These are phyloP conservation scores for Sarotherodon lohbergeri DNA, from an alignment of 2,113 vertebrate species.

Conservation along the genomic window DNA sequence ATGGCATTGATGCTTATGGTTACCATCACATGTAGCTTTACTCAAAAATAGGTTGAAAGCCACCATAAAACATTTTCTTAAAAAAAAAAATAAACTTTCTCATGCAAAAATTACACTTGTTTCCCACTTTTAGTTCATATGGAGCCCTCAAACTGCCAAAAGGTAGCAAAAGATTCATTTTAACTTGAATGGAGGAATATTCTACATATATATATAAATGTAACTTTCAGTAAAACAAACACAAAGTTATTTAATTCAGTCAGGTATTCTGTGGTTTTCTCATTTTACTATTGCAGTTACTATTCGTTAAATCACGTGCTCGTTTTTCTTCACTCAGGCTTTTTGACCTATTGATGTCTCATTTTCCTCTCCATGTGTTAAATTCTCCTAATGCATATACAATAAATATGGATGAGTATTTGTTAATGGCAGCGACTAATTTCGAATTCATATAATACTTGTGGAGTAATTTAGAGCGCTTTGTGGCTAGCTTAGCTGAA, in stretches of 20 bases:
- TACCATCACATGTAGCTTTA: slow-evolving; percentile 16
- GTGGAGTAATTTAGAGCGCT: background rate
- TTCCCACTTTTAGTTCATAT: background rate
- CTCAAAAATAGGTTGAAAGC: background rate
- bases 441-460: background rate
- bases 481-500: background rate
- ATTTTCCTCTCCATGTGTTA: background rate
- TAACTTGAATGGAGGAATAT: background rate
- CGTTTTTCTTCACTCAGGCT: background rate
- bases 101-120: slow-evolving; percentile 6
- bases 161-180: background rate
- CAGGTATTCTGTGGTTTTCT: background rate
- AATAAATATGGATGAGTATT: background rate
- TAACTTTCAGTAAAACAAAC: background rate
- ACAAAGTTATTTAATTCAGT: background rate
- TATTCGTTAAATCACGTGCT: background rate
- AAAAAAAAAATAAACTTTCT: background rate
- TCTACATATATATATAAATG: fast-evolving
- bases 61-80: background rate
- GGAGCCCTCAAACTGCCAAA: background rate
- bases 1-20: slow-evolving; percentile 9
- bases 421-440: background rate
- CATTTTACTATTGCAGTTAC: background rate
- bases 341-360: background rate
- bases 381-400: background rate